These are phyloP conservation scores for Eudyptes chrysolophus DNA, from an alignment of 2,113 vertebrate species.

Conservation along the genomic window DNA sequence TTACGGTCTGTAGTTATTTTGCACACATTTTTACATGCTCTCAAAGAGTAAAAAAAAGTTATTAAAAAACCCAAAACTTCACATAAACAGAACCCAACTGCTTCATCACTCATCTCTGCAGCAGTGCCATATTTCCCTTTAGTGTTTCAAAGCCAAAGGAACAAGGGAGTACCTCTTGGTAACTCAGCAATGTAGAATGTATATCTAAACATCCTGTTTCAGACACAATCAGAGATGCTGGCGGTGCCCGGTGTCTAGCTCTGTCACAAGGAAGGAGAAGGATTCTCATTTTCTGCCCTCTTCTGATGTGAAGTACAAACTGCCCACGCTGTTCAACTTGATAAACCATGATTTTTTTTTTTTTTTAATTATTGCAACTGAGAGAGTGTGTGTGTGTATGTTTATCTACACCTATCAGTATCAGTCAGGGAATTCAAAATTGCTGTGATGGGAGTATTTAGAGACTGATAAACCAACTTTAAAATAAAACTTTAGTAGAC, in stretches of 20 bases:
- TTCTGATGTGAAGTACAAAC: background rate
- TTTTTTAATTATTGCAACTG: background rate
- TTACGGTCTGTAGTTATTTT: background rate
- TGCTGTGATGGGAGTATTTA: background rate
- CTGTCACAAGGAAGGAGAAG: background rate
- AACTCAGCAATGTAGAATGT: background rate
- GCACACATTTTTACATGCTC: background rate
- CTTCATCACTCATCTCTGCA: background rate
- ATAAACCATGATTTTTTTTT: background rate
- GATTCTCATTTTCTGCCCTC: background rate
- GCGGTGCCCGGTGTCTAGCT: background rate
- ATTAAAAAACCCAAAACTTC: background rate
- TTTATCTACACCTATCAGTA: background rate
- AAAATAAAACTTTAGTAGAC: background rate
- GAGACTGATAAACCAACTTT: background rate
- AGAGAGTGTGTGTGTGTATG: accelerated
- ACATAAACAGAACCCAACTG: background rate
- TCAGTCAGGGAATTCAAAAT: background rate
- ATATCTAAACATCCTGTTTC: background rate
- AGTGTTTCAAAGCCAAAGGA: background rate
- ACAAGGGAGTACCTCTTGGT: background rate
- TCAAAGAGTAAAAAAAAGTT: background rate
- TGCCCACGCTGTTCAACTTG: accelerated
- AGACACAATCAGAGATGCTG: background rate
- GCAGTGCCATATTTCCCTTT: slow-evolving; percentile 2